Evolutionary conservation across 2,113 vertebrate species (phyloP), one percentile per base, ranked within the genome.

Genomic region (Microcebus tavaratra): DNA sequence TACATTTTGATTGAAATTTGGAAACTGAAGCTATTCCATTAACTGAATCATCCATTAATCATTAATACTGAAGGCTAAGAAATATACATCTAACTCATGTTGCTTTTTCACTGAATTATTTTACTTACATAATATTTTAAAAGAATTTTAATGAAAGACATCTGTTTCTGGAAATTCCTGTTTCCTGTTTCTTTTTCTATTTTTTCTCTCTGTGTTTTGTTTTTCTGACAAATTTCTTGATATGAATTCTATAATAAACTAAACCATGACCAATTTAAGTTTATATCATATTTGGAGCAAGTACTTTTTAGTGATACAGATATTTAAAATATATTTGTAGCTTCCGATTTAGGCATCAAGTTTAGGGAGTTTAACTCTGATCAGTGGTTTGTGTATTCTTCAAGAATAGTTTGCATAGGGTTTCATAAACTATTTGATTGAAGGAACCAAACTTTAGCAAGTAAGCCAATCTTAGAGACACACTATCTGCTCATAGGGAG

Each of bases 351-450:
- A 86, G 59, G 23, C 76, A 83, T n/a, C 27, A 79, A 57, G 31
- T 81, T 97, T 81, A 82, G 82, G 72, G 67, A 85, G 31, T 61
- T 82, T 94, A 76, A 27, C n/a, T 87, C 55, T 79, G 29, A 50
- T 83, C 72, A 94, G 11, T 48, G 36, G 36, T 97, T 95, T 75
- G 29, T 80, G 3, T 94, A 36, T 93, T 94, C 36, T 88, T 75
- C 29, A 88, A 65, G 50, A 93, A 67, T 83, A 75, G 86, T 78
- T n/a, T 50, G 1, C 36, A 39, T 63, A 76, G 39, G n/a, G 55
- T 93, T 96, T 95, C 36, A 79, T 80, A 95, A 97, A 27, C 20
- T 73, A 2, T 68, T 88, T 90, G 63, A 90, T 80, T 73, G 45
- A 90, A 92, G 48, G 25, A 90, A 57, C 25, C 27, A n/a, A 21